Percentiles rank a stretch among this genome's conserved stretches.
These are phyloP conservation scores for Pemphigus obesinymphae DNA, from an alignment of 1,140 invertebrate genomes.

Conservation along the genomic window DNA sequence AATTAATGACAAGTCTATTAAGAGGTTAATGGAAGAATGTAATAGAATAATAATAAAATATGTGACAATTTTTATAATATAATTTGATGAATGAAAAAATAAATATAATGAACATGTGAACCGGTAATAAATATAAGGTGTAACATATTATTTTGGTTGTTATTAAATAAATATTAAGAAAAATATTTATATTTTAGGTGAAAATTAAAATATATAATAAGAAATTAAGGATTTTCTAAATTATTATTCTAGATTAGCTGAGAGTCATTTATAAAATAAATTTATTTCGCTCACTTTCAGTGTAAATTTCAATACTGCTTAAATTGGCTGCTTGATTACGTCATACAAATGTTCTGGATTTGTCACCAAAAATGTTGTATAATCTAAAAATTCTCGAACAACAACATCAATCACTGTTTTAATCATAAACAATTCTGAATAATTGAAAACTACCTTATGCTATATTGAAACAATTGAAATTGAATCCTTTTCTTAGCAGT, in stretches of 20 bases:
- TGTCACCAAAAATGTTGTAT: background rate
- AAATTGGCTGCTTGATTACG: constrained; percentile 5
- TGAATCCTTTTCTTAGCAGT: constrained; percentile 31
- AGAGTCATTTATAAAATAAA: constrained; percentile 33
- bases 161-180: no score
- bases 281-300: constrained; percentile 20
- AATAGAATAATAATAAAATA: no score
- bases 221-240: constrained; percentile 26
- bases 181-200: no score
- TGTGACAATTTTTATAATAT: no score
- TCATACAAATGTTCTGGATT: constrained; percentile 18
- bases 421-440: background rate
- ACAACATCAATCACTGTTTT: background rate
- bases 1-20: no score
- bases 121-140: no score
- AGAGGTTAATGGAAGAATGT: no score
- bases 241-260: background rate
- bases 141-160: no score
- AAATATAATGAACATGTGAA: no score
- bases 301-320: constrained; percentile 30
- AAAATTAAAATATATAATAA: no score
- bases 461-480: constrained; percentile 22
- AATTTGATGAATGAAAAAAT: no score
- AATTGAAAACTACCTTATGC: constrained; percentile 4
- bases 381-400: constrained; percentile 36